These are phyloP conservation scores for Lathamus discolor DNA, from an alignment of 2,113 vertebrate genomes.

Conservation along the genomic window DNA sequence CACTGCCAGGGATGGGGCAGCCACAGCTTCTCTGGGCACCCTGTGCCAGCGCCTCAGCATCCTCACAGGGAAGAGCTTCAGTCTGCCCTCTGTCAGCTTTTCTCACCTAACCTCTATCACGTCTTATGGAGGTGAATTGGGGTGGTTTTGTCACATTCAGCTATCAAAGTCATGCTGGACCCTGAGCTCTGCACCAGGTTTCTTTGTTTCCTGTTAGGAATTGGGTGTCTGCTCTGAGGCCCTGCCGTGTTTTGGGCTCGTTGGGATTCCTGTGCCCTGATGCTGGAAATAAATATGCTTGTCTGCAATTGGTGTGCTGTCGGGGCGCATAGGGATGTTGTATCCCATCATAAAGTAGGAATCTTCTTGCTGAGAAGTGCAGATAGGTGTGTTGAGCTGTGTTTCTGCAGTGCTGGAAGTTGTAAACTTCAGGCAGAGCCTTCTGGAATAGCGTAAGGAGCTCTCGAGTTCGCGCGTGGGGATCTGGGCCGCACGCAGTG, in stretches of 20 bases:
- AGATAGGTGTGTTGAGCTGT: not conserved
- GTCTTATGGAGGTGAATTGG: not conserved
- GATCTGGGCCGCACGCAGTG: not conserved
- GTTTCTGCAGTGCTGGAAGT: not conserved
- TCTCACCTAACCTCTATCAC: not conserved
- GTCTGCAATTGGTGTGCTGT: not conserved
- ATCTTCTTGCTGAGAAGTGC: not conserved
- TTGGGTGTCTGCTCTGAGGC: accelerated
- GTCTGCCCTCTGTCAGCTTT: not conserved
- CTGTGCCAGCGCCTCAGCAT: too few species aligned
- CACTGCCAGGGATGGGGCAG: not conserved
- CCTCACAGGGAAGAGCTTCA: not conserved
- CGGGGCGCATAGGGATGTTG: not conserved
- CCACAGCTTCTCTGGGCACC: not conserved
- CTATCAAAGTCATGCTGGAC: accelerated
- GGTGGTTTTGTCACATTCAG: not conserved
- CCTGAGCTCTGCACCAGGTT: not conserved
- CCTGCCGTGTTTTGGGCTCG: accelerated
- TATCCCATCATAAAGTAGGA: accelerated
- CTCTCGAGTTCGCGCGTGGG: not conserved
- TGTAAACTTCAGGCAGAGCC: not conserved
- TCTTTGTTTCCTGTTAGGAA: too few species aligned
- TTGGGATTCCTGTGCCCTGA: not conserved
- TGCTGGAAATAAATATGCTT: not conserved
- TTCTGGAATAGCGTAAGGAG: not conserved